These are phyloP conservation scores for Enteromius viviparus DNA, from an alignment of 2,797 vertebrate genomes.

Conservation along the genomic window DNA sequence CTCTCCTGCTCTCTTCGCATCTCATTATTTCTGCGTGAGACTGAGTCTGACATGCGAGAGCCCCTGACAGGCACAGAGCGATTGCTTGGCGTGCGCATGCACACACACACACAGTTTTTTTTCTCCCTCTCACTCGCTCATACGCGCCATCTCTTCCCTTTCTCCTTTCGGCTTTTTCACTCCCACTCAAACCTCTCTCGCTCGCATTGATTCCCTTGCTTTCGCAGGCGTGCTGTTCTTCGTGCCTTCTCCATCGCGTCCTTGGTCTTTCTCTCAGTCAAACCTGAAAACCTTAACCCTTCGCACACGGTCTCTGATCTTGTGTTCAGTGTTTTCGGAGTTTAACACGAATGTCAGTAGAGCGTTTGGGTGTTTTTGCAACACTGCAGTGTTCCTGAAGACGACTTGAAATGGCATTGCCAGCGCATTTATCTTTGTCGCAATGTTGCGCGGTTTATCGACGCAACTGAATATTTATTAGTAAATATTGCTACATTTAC, in stretches of 20 bases:
- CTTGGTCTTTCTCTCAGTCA: slow-evolving; percentile 40
- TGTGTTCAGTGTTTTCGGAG: neutral
- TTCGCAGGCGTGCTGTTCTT: slow-evolving; percentile 22
- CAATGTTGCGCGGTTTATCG: neutral
- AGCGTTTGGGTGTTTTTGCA: neutral
- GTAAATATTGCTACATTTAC: neutral
- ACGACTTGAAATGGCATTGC: neutral
- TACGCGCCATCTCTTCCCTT: slow-evolving; percentile 37
- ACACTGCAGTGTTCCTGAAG: neutral
- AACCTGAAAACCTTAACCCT: slow-evolving; percentile 54
- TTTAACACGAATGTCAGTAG: neutral
- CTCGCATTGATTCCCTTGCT: slow-evolving; percentile 42
- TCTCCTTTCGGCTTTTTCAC: slow-evolving; percentile 23
- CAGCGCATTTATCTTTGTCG: neutral
- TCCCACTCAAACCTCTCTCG: slow-evolving; percentile 49
- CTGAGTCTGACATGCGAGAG: slow-evolving; percentile 65
- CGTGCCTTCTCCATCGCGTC: slow-evolving; percentile 35
- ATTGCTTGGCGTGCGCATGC: slow-evolving; percentile 56
- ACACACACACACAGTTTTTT: slow-evolving; percentile 5
- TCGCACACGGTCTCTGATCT: slow-evolving; percentile 16
- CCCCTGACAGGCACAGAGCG: slow-evolving; percentile 65
- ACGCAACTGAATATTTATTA: neutral
- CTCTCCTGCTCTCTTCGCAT: slow-evolving; percentile 56
- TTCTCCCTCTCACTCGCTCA: slow-evolving; percentile 23
- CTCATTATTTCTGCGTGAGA: slow-evolving; percentile 67